A percentile compares a stretch with the other conserved stretches of the same genome.
These are phyloP conservation scores for Cryptomyrus ogoouensis DNA, from an alignment of 2,113 vertebrate genomes.

Conservation along the genomic window DNA sequence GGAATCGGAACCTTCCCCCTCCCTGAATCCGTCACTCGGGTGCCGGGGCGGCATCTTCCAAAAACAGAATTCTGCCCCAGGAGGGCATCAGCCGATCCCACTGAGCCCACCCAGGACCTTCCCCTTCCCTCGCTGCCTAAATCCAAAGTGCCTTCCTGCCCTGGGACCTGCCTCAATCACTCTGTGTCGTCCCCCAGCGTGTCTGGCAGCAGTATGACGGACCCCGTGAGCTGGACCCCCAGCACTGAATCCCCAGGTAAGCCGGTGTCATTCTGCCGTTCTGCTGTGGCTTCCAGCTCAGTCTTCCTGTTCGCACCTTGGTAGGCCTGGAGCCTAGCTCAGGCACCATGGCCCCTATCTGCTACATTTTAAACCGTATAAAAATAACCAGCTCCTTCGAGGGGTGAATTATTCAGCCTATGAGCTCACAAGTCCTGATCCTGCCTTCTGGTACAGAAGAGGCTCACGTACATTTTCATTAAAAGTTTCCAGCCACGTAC, in stretches of 20 bases:
- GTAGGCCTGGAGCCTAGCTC: background rate
- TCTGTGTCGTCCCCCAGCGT: slow-evolving; percentile 68
- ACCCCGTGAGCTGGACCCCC: slow-evolving; percentile 66
- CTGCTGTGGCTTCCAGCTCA: background rate
- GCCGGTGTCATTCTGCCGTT: slow-evolving; percentile 11
- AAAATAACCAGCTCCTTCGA: background rate
- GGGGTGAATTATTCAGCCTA: slow-evolving; percentile 1
- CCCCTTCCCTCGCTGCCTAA: slow-evolving; percentile 45
- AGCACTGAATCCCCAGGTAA: slow-evolving; percentile 71
- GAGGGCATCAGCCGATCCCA: slow-evolving; percentile 33
- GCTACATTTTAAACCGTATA: background rate
- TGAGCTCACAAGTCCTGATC: background rate
- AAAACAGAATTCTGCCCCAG: slow-evolving; percentile 62
- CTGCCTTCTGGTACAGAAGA: background rate
- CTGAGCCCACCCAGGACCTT: slow-evolving; percentile 38
- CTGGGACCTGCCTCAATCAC: slow-evolving; percentile 61
- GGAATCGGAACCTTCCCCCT: slow-evolving; percentile 92
- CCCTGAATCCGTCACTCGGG: slow-evolving; percentile 71
- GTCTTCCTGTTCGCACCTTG: background rate
- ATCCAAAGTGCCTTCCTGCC: slow-evolving; percentile 76
- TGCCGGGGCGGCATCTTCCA: slow-evolving; percentile 57
- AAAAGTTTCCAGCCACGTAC: background rate
- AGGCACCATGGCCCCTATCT: background rate
- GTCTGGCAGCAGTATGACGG: slow-evolving; percentile 45
- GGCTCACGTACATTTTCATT: background rate